These are phyloP conservation scores for Ornithoptera alexandrae DNA, from an alignment of 2,888 invertebrate genomes.

Conservation along the genomic window DNA sequence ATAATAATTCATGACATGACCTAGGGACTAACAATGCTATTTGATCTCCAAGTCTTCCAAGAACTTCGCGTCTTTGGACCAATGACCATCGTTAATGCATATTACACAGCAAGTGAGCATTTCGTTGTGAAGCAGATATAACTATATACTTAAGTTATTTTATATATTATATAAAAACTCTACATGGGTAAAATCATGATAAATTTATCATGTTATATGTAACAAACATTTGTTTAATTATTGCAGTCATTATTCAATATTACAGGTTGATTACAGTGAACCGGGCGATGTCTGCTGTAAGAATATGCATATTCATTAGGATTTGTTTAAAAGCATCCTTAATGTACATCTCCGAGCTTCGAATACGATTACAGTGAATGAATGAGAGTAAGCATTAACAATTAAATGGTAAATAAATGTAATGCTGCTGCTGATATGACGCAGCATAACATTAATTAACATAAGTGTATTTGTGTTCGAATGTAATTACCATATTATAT, in stretches of 20 bases:
- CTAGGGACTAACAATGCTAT: too few relatives aligned
- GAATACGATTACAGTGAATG: conserved; percentile 49
- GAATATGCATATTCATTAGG: conserved; percentile 59
- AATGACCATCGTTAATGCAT: too few relatives aligned
- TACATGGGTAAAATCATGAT: background rate
- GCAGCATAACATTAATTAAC: conserved; percentile 14
- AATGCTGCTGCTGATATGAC: conserved; percentile 20
- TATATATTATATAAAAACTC: background rate
- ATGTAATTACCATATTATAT: conserved; percentile 4
- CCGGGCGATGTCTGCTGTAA: conserved; percentile 40
- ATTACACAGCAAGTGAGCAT: too few relatives aligned
- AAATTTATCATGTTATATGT: background rate
- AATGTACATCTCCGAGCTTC: conserved; percentile 51
- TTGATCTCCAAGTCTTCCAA: too few relatives aligned
- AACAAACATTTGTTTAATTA: background rate
- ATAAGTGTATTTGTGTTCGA: conserved; percentile 18
- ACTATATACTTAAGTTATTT: background rate
- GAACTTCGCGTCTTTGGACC: too few relatives aligned
- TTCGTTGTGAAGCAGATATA: too few relatives aligned
- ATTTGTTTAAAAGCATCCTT: conserved; percentile 54
- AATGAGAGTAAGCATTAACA: conserved; percentile 51
- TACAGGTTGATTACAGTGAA: conserved; percentile 41
- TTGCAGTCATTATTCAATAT: conserved; percentile 28
- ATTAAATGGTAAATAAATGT: conserved; percentile 42
- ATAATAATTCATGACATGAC: too few relatives aligned